phyloP scores from a whole-genome alignment of 1,140 invertebrate species.

The Drosophila subobscura region DNA sequence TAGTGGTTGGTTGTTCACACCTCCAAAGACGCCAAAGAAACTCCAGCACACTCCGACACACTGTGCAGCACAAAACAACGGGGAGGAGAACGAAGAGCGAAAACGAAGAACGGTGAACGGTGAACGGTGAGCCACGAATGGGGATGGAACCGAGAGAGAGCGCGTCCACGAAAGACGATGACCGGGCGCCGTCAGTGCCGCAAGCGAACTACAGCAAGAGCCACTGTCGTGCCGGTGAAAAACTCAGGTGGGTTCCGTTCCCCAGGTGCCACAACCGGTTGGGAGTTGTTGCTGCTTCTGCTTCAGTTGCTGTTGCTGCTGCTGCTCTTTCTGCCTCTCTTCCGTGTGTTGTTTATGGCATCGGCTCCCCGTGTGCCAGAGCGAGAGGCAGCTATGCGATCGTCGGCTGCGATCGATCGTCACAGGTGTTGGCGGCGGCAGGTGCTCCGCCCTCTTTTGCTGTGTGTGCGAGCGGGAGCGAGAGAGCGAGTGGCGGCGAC shows the following conservation, averaged over 20 bases:
- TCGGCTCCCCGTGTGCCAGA: constrained; percentile 10
- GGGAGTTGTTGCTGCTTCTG: constrained; percentile 13
- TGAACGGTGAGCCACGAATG: neutral
- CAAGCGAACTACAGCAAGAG: constrained; percentile 71
- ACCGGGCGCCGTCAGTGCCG: constrained; percentile 75
- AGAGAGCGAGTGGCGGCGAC: neutral
- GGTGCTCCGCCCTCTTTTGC: constrained; percentile 62
- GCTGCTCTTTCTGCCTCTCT: neutral
- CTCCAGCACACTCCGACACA: neutral
- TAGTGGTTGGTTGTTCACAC: constrained; percentile 9
- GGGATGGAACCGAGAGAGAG: constrained; percentile 29
- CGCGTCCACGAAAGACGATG: constrained; percentile 60
- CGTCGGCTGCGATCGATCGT: constrained; percentile 56
- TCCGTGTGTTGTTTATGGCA: too few relatives aligned
- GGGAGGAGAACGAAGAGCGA: neutral
- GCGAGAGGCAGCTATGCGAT: constrained; percentile 67
- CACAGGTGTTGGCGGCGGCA: constrained; percentile 66
- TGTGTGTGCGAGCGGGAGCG: constrained; percentile 34
- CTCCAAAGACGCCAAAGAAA: constrained; percentile 7
- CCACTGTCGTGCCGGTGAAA: constrained; percentile 58
- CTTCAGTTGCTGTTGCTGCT: neutral
- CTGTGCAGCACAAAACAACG: neutral
- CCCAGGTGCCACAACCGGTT: constrained; percentile 34
- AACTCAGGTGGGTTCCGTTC: constrained; percentile 63
- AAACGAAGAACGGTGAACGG: too few relatives aligned